Percentiles rank a stretch among this genome's conserved stretches.
These are phyloP conservation scores for Iphiclides podalirius DNA, from an alignment of 2,888 invertebrate species.

Conservation along the genomic window DNA sequence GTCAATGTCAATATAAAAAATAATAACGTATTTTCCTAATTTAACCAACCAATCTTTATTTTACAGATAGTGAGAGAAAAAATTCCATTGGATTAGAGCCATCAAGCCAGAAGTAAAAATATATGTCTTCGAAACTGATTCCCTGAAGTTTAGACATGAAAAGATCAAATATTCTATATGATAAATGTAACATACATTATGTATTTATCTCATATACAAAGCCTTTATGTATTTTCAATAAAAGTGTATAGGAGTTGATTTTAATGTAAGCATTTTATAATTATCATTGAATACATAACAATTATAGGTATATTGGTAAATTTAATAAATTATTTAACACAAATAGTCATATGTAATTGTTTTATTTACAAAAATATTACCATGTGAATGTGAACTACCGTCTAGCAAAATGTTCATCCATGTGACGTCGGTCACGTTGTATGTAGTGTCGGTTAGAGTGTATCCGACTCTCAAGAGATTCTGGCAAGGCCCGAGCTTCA, in stretches of 20 bases:
- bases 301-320: conserved; percentile 20
- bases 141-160: neutral
- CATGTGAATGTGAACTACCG: conserved; percentile 54
- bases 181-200: neutral
- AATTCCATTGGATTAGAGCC: conserved; percentile 83
- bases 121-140: neutral
- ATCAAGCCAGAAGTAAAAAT: neutral
- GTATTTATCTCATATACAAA: neutral
- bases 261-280: conserved; percentile 18
- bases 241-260: conserved; percentile 15
- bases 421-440: conserved; percentile 88
- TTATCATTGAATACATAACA: conserved; percentile 24
- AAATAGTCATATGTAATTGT: conserved; percentile 11
- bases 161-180: neutral
- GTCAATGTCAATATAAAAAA: too few species aligned
- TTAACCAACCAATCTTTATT: conserved; percentile 27
- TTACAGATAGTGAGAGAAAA: conserved; percentile 85
- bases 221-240: conserved; percentile 2
- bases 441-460: conserved; percentile 94
- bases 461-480: conserved; percentile 90
- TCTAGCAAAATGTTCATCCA: conserved; percentile 91
- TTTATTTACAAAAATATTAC: conserved; percentile 6
- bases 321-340: conserved; percentile 6
- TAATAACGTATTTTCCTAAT: too few species aligned
- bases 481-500: conserved; percentile 79